These are phyloP conservation scores for Heliconius ismenius DNA, from an alignment of 2,888 invertebrate species.

Conservation along the genomic window DNA sequence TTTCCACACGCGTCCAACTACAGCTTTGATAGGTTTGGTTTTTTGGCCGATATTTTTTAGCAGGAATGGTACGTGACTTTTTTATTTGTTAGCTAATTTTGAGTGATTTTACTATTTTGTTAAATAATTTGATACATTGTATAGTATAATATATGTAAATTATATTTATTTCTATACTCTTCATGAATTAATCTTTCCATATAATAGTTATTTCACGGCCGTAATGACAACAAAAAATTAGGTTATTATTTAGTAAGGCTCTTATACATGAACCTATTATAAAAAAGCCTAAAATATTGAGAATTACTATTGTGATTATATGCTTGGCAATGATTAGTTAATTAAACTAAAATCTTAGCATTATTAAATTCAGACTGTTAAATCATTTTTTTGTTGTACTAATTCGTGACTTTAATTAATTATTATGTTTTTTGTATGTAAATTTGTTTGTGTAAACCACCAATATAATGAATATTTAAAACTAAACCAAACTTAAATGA, in stretches of 20 bases:
- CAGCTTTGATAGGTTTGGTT: slow-evolving; percentile 29
- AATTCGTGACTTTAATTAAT: neutral
- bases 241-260: neutral
- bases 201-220: neutral
- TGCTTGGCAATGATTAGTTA: too few species aligned
- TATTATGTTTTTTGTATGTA: neutral
- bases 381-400: neutral
- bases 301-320: too few species aligned
- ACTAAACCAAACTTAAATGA: neutral
- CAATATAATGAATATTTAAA: neutral
- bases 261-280: neutral
- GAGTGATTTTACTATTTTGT: neutral
- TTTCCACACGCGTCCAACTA: slow-evolving; percentile 18
- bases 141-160: neutral
- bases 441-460: neutral
- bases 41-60: slow-evolving; percentile 18
- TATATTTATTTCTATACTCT: neutral
- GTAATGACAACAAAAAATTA: neutral
- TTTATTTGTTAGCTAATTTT: neutral
- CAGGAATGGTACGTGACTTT: neutral
- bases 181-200: neutral
- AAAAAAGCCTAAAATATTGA: too few species aligned
- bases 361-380: neutral
- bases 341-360: neutral
- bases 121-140: neutral